Evolutionary conservation across 2,888 invertebrate species (phyloP).

Genomic region (Nymphalis polychloros): DNA sequence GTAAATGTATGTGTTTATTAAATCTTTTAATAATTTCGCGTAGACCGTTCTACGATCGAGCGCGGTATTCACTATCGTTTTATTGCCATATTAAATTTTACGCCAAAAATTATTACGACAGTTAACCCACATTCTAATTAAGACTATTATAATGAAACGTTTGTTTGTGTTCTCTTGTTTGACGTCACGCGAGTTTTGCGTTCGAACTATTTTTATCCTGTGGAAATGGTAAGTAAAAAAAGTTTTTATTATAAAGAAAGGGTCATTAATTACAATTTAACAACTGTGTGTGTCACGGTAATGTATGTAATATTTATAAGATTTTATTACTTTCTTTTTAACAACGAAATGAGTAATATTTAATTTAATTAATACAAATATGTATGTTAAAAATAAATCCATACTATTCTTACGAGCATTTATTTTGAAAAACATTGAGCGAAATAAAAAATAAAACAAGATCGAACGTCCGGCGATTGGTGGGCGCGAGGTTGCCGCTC

Average conservation of each 20-base stretch:
- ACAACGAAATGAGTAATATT: too few relatives aligned
- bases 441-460: constrained; percentile 60
- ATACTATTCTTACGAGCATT: constrained; percentile 23
- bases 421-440: constrained; percentile 50
- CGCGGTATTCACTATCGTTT: constrained; percentile 5
- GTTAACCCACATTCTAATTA: constrained; percentile 27
- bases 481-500: constrained; percentile 78
- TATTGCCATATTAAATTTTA: constrained; percentile 23
- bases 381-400: constrained; percentile 20
- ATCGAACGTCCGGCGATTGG: constrained; percentile 73
- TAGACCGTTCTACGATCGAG: constrained; percentile 9
- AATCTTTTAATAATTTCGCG: not conserved
- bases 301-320: not conserved
- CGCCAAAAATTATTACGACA: constrained; percentile 19
- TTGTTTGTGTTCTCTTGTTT: constrained; percentile 6
- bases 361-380: not conserved
- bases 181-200: constrained; percentile 13
- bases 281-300: too few relatives aligned
- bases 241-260: too few relatives aligned
- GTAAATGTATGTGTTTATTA: not conserved
- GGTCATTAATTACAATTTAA: too few relatives aligned
- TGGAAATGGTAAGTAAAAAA: not conserved
- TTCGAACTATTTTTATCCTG: not conserved
- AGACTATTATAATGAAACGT: constrained; percentile 6
- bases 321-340: not conserved